A percentile compares a stretch with the other conserved stretches of the same genome.
phyloP scores from a whole-genome alignment of 35 echinoderm and acorn worm species.

The Strongylocentrotus purpuratus region DNA sequence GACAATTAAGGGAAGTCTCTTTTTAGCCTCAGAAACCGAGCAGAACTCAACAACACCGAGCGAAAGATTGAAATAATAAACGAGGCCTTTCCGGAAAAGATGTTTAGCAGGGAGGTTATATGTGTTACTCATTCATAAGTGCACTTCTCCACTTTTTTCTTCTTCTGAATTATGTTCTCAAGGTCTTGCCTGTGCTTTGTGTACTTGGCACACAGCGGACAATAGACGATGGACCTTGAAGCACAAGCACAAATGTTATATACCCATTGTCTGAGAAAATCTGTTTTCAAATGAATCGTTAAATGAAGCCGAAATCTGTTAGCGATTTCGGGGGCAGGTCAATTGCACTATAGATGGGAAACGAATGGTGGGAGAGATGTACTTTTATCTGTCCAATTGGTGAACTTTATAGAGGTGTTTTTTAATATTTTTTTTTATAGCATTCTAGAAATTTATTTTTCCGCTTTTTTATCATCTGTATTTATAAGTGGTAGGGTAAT shows the following conservation, averaged over 20 bases:
- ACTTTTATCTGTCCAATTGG: neutral
- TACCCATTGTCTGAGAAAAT: neutral
- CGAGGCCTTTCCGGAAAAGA: neutral
- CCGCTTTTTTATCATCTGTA: neutral
- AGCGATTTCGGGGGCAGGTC: neutral
- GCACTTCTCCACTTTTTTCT: neutral
- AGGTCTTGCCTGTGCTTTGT: neutral
- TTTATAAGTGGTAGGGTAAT: too few species aligned
- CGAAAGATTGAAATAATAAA: slow-evolving; percentile 28
- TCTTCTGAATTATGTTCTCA: neutral
- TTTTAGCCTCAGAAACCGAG: neutral
- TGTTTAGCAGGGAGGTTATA: neutral
- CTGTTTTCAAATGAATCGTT: slow-evolving; percentile 18
- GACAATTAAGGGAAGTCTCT: slow-evolving; percentile 42
- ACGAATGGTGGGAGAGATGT: neutral
- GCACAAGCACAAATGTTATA: neutral
- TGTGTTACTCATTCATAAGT: neutral
- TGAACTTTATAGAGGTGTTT: neutral
- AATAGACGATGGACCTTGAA: neutral
- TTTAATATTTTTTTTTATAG: neutral
- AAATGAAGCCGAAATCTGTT: neutral
- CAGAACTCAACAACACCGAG: neutral
- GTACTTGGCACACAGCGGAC: neutral
- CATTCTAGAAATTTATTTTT: neutral
- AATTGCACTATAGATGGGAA: neutral